Percentiles rank a stretch among this genome's conserved stretches.
Conservation (phyloP, 2,797 vertebrate genomes). For the Zenarchopterus dispar region DNA sequence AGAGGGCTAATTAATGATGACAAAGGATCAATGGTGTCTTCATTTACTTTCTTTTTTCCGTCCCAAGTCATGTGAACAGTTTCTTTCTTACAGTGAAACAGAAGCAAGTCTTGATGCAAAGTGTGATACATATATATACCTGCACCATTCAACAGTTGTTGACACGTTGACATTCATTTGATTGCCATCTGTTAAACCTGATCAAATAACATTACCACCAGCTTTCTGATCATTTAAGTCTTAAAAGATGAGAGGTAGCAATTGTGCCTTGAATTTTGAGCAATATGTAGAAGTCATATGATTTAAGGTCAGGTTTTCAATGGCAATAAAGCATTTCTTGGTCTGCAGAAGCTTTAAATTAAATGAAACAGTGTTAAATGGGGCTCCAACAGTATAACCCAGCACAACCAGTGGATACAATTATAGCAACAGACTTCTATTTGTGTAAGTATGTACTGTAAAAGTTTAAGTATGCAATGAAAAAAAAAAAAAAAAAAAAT, state of each 20-base stretch:
- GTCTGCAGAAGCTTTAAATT: background rate
- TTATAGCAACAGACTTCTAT: background rate
- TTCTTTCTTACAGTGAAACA: background rate
- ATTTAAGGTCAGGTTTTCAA: too few relatives aligned
- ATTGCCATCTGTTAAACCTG: too few relatives aligned
- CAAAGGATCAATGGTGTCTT: background rate
- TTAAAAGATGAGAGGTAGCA: too few relatives aligned
- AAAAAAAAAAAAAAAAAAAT: too few relatives aligned
- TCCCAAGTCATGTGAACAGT: background rate
- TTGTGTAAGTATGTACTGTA: background rate
- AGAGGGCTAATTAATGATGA: conserved; percentile 10
- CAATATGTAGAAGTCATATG: too few relatives aligned
- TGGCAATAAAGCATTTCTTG: background rate
- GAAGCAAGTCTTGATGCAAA: too few relatives aligned
- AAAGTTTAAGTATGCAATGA: background rate
- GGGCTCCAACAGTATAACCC: conserved; percentile 1
- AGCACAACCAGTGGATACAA: background rate
- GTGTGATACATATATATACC: too few relatives aligned
- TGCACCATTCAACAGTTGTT: too few relatives aligned
- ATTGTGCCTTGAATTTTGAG: too few relatives aligned
- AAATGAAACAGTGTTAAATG: background rate
- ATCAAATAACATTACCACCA: too few relatives aligned
- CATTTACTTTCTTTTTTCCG: background rate
- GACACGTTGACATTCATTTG: too few relatives aligned
- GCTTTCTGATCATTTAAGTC: too few relatives aligned